Evolutionary conservation across 2,888 invertebrate species (phyloP).

Genomic region (Apamea monoglypha): DNA sequence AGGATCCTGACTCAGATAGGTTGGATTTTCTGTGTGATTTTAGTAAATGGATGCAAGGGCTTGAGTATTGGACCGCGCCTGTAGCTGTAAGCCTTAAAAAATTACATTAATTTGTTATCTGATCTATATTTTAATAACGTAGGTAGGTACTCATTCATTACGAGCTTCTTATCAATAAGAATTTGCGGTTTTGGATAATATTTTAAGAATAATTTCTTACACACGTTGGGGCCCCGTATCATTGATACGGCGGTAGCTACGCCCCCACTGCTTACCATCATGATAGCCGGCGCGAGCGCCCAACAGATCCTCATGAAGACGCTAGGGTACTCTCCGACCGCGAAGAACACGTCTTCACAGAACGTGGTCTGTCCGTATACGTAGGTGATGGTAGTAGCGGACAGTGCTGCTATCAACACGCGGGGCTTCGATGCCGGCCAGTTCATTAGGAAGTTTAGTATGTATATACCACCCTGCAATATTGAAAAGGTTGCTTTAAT

Average conservation of each 20-base stretch:
- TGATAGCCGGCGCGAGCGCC: slow-evolving; percentile 79
- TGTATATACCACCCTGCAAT: slow-evolving; percentile 81
- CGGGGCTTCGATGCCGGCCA: slow-evolving; percentile 83
- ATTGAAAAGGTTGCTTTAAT: background rate
- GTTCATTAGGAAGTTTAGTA: slow-evolving; percentile 80
- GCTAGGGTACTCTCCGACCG: slow-evolving; percentile 84
- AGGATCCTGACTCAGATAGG: background rate
- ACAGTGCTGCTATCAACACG: slow-evolving; percentile 73
- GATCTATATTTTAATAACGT: too few species aligned
- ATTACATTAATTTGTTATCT: too few species aligned
- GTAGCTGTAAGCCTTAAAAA: background rate
- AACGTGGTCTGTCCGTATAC: slow-evolving; percentile 84
- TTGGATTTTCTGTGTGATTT: background rate
- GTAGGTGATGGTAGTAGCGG: slow-evolving; percentile 77
- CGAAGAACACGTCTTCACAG: slow-evolving; percentile 84
- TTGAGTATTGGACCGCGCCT: background rate
- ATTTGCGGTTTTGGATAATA: background rate
- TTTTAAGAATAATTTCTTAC: background rate
- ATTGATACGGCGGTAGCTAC: background rate
- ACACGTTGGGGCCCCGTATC: background rate
- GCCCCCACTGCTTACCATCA: slow-evolving; percentile 72
- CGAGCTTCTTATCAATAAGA: background rate
- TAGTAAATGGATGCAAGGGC: background rate
- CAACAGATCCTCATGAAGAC: slow-evolving; percentile 83
- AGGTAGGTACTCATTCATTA: background rate